A percentile compares a stretch with the other conserved stretches of the same genome.
These are phyloP conservation scores for Paralichthys olivaceus DNA, from an alignment of 2,113 vertebrate species.

Conservation along the genomic window DNA sequence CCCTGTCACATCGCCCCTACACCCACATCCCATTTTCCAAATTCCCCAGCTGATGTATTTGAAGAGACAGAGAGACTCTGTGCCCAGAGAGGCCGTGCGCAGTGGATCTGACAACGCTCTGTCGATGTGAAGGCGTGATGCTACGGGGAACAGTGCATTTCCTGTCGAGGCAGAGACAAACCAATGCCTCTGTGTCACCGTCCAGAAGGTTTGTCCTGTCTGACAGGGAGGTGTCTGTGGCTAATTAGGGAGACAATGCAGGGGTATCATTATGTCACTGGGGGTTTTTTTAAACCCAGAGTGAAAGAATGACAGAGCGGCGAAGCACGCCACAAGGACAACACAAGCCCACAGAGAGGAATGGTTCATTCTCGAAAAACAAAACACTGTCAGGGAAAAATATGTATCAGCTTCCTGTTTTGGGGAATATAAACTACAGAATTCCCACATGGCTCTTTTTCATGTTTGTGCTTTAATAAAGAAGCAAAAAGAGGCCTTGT, in stretches of 20 bases:
- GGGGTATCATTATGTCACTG: constrained; percentile 60
- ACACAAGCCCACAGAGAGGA: constrained; percentile 24
- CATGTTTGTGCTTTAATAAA: background rate
- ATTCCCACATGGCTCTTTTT: background rate
- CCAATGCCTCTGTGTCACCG: constrained; percentile 54
- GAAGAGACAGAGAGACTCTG: constrained; percentile 70
- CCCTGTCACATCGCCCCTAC: constrained; percentile 40
- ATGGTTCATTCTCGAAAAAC: constrained; percentile 14
- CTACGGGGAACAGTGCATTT: constrained; percentile 31
- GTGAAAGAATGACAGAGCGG: constrained; percentile 37
- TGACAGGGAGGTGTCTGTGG: constrained; percentile 30
- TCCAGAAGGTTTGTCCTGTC: constrained; percentile 56
- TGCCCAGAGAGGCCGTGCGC: constrained; percentile 52
- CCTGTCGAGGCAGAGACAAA: constrained; percentile 47
- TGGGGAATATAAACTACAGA: constrained; percentile 15
- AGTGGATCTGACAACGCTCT: constrained; percentile 56
- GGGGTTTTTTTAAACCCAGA: constrained; percentile 10
- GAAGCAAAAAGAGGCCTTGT: background rate
- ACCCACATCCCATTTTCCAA: constrained; percentile 61
- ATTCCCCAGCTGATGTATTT: constrained; percentile 73
- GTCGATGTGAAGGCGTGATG: constrained; percentile 19
- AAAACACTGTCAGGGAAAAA: constrained; percentile 35
- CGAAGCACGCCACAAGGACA: constrained; percentile 6
- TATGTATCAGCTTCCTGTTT: constrained; percentile 22
- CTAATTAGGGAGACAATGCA: constrained; percentile 55